Evolutionary conservation across 2,113 vertebrate species (phyloP).

Genomic region (Heliornis fulica): DNA sequence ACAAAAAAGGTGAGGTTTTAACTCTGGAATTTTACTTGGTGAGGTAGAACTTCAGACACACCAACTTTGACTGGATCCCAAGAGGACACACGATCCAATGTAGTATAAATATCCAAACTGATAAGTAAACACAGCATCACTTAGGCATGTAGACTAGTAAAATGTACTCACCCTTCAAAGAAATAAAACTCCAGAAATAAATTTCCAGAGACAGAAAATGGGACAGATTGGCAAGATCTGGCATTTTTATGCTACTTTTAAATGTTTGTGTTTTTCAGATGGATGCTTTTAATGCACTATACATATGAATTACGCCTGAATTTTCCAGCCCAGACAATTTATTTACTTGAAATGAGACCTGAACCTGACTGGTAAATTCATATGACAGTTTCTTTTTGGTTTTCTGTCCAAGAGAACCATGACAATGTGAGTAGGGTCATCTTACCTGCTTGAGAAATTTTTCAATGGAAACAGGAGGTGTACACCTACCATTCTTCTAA

Average conservation of each 20-base stretch:
- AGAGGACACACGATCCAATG: background rate
- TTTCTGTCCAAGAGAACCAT: background rate
- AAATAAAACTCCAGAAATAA: background rate
- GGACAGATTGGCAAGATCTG: background rate
- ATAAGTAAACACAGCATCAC: background rate
- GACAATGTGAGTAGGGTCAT: background rate
- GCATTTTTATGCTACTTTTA: background rate
- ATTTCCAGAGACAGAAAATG: background rate
- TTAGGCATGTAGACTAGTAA: background rate
- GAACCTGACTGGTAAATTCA: background rate
- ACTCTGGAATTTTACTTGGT: background rate
- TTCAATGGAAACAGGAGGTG: background rate
- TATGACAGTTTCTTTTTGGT: background rate
- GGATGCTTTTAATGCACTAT: background rate
- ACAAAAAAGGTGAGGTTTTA: background rate
- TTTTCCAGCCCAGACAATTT: background rate
- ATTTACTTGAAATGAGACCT: background rate
- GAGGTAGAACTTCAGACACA: background rate
- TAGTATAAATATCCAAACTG: background rate
- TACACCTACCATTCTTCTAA: background rate
- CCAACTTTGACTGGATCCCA: background rate
- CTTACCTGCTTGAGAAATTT: background rate
- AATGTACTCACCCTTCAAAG: background rate
- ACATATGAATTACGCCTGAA: background rate
- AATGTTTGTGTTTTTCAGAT: background rate